Percentiles rank a stretch among this genome's conserved stretches.
phyloP scores from a whole-genome alignment of 2,113 vertebrate genomes.

The Microtus oregoni region DNA sequence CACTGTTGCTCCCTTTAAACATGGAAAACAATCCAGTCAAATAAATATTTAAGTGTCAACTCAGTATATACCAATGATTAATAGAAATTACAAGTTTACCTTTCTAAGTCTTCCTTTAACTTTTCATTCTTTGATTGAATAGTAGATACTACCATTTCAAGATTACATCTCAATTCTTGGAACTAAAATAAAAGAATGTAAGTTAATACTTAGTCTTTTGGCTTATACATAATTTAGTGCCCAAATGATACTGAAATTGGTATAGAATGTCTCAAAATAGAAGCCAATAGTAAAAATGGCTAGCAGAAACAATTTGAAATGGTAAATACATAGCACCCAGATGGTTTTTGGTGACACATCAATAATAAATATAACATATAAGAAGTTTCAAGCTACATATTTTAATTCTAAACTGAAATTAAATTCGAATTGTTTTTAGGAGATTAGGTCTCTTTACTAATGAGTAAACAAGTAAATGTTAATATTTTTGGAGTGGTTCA shows the following conservation, averaged over 20 bases:
- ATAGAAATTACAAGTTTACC: slow-evolving; percentile 79
- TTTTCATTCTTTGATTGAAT: slow-evolving; percentile 80
- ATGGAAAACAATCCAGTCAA: slow-evolving; percentile 47
- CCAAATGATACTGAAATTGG: slow-evolving; percentile 39
- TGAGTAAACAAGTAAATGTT: slow-evolving; percentile 16
- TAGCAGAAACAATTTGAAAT: slow-evolving; percentile 12
- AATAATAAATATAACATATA: slow-evolving; percentile 34
- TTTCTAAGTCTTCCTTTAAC: slow-evolving; percentile 84
- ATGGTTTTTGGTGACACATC: not conserved
- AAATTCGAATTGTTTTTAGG: slow-evolving; percentile 28
- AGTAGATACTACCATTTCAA: slow-evolving; percentile 81
- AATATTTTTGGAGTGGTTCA: slow-evolving; percentile 34
- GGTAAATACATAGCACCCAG: slow-evolving; percentile 27
- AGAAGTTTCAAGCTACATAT: not conserved
- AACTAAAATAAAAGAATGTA: slow-evolving; percentile 84
- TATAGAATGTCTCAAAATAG: not conserved
- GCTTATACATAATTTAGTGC: slow-evolving; percentile 11
- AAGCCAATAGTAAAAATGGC: slow-evolving; percentile 31
- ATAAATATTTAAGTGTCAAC: slow-evolving; percentile 56
- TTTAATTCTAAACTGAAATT: slow-evolving; percentile 56
- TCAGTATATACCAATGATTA: not conserved
- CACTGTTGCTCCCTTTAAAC: slow-evolving; percentile 86
- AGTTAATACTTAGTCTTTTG: slow-evolving; percentile 50
- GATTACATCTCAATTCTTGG: slow-evolving; percentile 78
- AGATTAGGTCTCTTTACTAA: slow-evolving; percentile 47